Evolutionary conservation across 2,113 vertebrate species (phyloP), one percentile per base, ranked within the genome.

Genomic region (Apodemus speciosus): DNA sequence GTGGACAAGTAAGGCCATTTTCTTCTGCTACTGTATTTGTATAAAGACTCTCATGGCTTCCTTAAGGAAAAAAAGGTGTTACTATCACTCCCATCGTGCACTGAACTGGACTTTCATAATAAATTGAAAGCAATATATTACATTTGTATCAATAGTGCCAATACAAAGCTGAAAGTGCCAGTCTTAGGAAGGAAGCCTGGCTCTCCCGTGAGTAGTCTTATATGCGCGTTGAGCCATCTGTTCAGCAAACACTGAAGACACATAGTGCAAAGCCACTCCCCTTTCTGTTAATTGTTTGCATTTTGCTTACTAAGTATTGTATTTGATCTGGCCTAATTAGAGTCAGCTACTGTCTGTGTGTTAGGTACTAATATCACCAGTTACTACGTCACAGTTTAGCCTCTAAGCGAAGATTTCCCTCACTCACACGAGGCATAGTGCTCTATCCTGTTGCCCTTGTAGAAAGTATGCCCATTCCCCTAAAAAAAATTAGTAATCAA

Each of bases 1-100:
- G 96, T 94, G 11, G 92, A 96, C 40, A 98, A 98, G 99, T 99
- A 98, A 99, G 99, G 98, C 64, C 58, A 87, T 93, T 89, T 92
- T 72, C 66, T 94, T 85, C 60, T 85, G 10, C 2, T 64, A 30
- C 25, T 60, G 38, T 79, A 75, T 20, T 80, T 93, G 4, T 68
- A 81, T 84, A 93, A 92, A 94, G 0, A 92, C 71, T 68, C 2
- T 23, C 88, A 53, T 68, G 2, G 9, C 66, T 89, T 94, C 62
- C 68, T 89, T 85, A 85, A 53, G 64, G 27, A 90, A 87, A 72
- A 18, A 80, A n/a, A n/a, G n/a, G 66, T 91, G 18, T 51, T 90
- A 71, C 68, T 76, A 89, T 43, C 13, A 58, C 38, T 90, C 91
- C 86, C 79, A 71, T 85, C 94, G 66, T 32, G 49, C 58, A 79